phyloP scores from a whole-genome alignment of 1,140 invertebrate genomes.

The Brachionus rubens region DNA sequence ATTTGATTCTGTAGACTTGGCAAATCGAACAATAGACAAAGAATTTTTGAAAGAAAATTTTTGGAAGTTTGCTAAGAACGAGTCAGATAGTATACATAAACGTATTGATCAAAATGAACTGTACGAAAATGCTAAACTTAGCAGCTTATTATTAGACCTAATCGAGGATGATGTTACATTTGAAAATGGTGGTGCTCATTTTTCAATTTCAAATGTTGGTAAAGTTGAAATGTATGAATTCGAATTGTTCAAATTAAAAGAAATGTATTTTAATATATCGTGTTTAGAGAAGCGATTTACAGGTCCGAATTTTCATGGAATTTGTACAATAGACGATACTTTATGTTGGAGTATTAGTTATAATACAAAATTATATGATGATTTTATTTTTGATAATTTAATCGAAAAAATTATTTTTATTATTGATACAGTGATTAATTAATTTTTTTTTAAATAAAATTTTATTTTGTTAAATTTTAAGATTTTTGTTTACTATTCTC shows the following conservation, averaged over 20 bases:
- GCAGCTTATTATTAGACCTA: not conserved
- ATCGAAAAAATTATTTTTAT: constrained; percentile 16
- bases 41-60: constrained; percentile 6
- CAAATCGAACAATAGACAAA: not conserved
- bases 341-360: constrained; percentile 17
- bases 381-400: not conserved
- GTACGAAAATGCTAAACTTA: constrained; percentile 1
- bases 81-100: constrained; percentile 5
- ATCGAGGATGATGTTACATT: not conserved
- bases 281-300: not conserved
- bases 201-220: constrained; percentile 9
- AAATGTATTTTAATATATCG: constrained; percentile 18
- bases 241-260: not conserved
- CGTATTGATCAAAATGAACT: constrained; percentile 9
- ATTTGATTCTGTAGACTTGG: not conserved
- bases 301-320: not conserved
- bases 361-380: not conserved
- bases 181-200: constrained; percentile 19
- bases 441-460: too few relatives aligned
- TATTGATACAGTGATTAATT: too few relatives aligned
- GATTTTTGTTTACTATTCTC: too few relatives aligned
- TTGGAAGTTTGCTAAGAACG: not conserved
- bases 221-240: not conserved
- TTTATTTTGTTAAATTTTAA: too few relatives aligned
- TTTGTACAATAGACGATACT: constrained; percentile 14